Evolutionary conservation across 2,797 vertebrate species (phyloP).

Genomic region (Triplophysa bombifrons): DNA sequence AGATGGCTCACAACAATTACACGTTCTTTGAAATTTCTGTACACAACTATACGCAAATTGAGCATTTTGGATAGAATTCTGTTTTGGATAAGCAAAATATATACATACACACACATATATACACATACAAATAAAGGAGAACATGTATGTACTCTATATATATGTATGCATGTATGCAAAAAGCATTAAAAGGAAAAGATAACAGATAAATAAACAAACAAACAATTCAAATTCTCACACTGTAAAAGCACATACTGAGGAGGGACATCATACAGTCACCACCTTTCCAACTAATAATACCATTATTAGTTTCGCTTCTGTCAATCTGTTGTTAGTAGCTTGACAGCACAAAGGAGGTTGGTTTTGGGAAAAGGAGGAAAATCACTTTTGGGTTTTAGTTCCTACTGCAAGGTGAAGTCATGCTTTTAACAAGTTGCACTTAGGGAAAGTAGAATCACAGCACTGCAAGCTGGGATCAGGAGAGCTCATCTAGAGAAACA

Average conservation of each 20-base stretch:
- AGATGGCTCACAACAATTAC: no score
- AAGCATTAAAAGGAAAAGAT: conserved; percentile 52
- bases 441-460: conserved; percentile 94
- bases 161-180: conserved; percentile 62
- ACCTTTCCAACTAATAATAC: conserved; percentile 76
- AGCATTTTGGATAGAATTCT: conserved; percentile 13
- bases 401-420: conserved; percentile 81
- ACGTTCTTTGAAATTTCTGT: background rate
- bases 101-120: conserved; percentile 47
- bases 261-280: conserved; percentile 79
- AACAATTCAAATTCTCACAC: background rate
- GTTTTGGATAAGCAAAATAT: conserved; percentile 56
- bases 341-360: conserved; percentile 84
- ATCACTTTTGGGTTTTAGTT: conserved; percentile 61
- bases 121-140: conserved; percentile 1
- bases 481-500: conserved; percentile 39
- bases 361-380: conserved; percentile 92
- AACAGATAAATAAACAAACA: conserved; percentile 79
- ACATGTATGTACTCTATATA: conserved; percentile 41
- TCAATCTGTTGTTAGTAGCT: conserved; percentile 73
- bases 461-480: conserved; percentile 84
- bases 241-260: conserved; percentile 82
- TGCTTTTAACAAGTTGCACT: conserved; percentile 99
- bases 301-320: conserved; percentile 74
- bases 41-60: background rate